Percentiles rank a stretch among this genome's conserved stretches.
phyloP scores from a whole-genome alignment of 2,113 vertebrate species.

The Amazona guildingii region DNA sequence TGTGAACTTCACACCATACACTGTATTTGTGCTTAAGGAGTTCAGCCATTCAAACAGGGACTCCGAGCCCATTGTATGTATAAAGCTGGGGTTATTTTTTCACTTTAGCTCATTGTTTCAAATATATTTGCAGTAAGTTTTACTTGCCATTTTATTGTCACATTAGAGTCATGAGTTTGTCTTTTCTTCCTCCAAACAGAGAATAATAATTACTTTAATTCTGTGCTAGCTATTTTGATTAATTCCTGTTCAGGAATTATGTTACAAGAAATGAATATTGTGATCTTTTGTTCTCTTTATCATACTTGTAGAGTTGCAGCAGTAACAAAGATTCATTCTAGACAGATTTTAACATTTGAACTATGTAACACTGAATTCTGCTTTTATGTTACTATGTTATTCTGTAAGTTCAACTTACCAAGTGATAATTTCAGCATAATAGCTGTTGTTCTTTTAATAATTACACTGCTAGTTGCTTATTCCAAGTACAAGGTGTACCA shows the following conservation, averaged over 20 bases:
- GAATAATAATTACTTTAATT: not conserved
- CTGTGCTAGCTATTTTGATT: not conserved
- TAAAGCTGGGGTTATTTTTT: not conserved
- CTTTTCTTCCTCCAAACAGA: not conserved
- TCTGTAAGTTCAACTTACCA: not conserved
- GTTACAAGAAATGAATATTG: not conserved
- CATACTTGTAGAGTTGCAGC: not conserved
- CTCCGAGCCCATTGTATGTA: not conserved
- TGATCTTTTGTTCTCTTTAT: not conserved
- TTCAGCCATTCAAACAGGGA: not conserved
- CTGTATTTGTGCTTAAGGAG: not conserved
- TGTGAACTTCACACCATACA: accelerated
- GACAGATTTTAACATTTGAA: not conserved
- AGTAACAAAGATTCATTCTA: not conserved
- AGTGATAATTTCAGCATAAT: not conserved
- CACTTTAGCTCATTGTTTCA: not conserved
- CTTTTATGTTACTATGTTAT: not conserved
- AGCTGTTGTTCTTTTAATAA: not conserved
- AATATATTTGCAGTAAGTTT: not conserved
- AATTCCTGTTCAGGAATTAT: not conserved
- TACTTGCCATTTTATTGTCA: not conserved
- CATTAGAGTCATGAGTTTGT: not conserved
- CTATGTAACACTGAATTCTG: not conserved
- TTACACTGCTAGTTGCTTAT: accelerated
- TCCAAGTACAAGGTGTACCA: not conserved